These are phyloP conservation scores for Bergia puertoricense DNA, from an alignment of 92 coral and sea anemone genomes.

Conservation along the genomic window DNA sequence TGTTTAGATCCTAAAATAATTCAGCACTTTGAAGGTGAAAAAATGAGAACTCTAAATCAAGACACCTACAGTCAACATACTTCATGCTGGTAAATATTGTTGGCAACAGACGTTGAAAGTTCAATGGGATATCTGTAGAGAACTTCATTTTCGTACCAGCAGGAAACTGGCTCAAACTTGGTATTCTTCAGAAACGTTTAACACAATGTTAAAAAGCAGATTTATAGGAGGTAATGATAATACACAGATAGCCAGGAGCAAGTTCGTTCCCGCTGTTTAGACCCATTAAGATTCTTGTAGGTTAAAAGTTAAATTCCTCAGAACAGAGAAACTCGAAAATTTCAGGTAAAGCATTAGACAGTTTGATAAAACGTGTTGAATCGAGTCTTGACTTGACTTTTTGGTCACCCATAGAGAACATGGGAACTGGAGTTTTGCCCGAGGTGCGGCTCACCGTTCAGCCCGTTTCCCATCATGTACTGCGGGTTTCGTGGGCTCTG, in stretches of 20 bases:
- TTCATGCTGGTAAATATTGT: not conserved
- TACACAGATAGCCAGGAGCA: too few relatives aligned
- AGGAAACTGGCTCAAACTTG: not conserved
- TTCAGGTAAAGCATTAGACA: not conserved
- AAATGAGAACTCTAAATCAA: not conserved
- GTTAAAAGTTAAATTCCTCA: too few relatives aligned
- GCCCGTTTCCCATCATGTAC: constrained; percentile 3
- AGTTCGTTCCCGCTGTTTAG: too few relatives aligned
- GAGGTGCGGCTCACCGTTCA: not conserved
- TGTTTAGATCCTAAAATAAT: not conserved
- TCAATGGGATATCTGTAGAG: not conserved
- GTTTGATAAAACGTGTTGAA: too few relatives aligned
- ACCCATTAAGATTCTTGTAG: too few relatives aligned
- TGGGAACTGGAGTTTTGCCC: not conserved
- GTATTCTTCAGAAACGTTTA: too few relatives aligned
- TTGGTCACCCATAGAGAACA: not conserved
- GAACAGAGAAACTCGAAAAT: not conserved
- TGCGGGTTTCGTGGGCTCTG: not conserved
- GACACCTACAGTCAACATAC: not conserved
- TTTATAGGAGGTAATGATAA: too few relatives aligned
- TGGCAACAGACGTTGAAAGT: not conserved
- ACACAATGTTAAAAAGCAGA: not conserved
- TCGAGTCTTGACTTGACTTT: not conserved
- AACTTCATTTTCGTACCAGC: not conserved
- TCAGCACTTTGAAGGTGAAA: not conserved